Percentiles rank a stretch among this genome's conserved stretches.
Conservation (phyloP, 1,140 invertebrate genomes). For the Octopus bimaculoides region DNA sequence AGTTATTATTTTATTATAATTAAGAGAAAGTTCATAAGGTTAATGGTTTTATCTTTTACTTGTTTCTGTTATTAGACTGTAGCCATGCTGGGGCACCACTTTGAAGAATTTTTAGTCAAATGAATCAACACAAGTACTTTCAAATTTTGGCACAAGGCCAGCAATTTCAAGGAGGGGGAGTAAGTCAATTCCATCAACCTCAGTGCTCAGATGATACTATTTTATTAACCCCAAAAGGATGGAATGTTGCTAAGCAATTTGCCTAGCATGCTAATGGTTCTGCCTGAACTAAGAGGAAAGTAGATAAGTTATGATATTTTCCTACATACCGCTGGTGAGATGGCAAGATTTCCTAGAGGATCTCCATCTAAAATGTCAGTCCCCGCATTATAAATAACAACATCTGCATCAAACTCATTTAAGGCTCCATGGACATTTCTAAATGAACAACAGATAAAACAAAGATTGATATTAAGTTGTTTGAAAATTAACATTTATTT, state of each 20-base stretch:
- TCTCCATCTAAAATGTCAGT: slow-evolving; percentile 80
- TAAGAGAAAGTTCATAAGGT: too few relatives aligned
- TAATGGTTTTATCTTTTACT: too few relatives aligned
- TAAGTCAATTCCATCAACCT: background rate
- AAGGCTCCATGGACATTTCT: slow-evolving; percentile 66
- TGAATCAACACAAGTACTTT: too few relatives aligned
- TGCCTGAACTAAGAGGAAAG: background rate
- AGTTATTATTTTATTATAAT: too few relatives aligned
- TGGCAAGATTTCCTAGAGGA: slow-evolving; percentile 69
- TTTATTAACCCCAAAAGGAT: background rate
- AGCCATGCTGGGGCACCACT: too few relatives aligned
- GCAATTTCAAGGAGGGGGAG: background rate
- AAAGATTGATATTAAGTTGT: too few relatives aligned
- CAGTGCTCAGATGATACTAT: background rate
- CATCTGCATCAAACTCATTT: slow-evolving; percentile 72
- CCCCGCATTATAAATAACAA: slow-evolving; percentile 85
- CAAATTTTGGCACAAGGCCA: too few relatives aligned
- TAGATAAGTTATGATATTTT: too few relatives aligned
- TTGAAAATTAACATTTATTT: too few relatives aligned
- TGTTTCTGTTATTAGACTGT: too few relatives aligned
- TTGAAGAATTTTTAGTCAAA: too few relatives aligned
- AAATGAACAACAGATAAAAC: too few relatives aligned
- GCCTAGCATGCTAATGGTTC: background rate
- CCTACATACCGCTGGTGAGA: slow-evolving; percentile 64
- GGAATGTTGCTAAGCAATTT: background rate